Percentiles rank a stretch among this genome's conserved stretches.
These are phyloP conservation scores for Eleutherodactylus coqui DNA, from an alignment of 2,797 vertebrate species.

Conservation along the genomic window DNA sequence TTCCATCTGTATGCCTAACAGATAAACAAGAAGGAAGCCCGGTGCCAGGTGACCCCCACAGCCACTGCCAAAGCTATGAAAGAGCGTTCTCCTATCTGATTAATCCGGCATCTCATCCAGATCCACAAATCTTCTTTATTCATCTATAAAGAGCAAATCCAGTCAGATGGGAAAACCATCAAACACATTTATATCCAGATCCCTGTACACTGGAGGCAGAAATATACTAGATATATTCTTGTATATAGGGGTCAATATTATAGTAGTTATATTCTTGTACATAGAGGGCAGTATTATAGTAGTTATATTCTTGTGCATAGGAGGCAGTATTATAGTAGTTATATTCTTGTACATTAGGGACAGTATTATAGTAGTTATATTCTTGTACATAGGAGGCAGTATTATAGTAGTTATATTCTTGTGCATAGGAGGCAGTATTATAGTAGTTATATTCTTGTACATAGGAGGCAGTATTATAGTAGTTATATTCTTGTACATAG, in stretches of 20 bases:
- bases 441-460: not conserved
- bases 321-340: not conserved
- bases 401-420: constrained; percentile 16
- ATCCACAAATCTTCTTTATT: not conserved
- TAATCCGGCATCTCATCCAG: not conserved
- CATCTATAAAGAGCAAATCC: not conserved
- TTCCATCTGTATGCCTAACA: constrained; percentile 34
- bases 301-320: too few relatives aligned
- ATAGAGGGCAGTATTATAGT: constrained; percentile 6
- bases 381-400: not conserved
- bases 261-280: not conserved
- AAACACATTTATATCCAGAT: not conserved
- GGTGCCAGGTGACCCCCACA: not conserved
- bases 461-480: constrained; percentile 3
- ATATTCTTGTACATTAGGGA: not conserved
- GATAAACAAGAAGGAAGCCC: constrained; percentile 24
- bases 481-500: constrained; percentile 5
- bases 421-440: constrained; percentile 2
- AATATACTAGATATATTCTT: not conserved
- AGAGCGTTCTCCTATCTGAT: not conserved
- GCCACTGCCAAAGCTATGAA: not conserved
- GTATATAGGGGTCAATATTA: not conserved
- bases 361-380: constrained; percentile 16
- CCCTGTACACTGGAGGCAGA: too few relatives aligned
- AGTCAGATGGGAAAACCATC: too few relatives aligned